A percentile compares a stretch with the other conserved stretches of the same genome.
Evolutionary conservation across 2,797 vertebrate genomes (phyloP).

Genomic region (Mergus octosetaceus): DNA sequence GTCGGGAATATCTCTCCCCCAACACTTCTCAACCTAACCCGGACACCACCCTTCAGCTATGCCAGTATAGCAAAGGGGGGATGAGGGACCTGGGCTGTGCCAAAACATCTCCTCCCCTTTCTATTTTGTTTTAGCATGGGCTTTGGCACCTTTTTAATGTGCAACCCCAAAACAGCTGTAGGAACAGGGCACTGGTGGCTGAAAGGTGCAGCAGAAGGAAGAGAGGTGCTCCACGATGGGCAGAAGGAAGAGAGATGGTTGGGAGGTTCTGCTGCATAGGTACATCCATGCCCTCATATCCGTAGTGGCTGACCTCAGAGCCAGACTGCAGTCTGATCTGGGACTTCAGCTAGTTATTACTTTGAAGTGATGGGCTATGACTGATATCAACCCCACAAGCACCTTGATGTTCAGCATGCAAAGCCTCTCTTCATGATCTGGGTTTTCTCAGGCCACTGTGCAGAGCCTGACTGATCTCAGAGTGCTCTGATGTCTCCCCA

Average conservation of each 20-base stretch:
- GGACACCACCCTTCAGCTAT: neutral
- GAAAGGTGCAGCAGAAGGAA: neutral
- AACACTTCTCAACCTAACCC: neutral
- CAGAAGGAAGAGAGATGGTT: neutral
- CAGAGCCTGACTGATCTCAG: slow-evolving; percentile 8
- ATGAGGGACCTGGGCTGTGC: neutral
- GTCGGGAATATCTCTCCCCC: neutral
- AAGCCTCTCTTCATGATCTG: neutral
- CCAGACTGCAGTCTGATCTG: neutral
- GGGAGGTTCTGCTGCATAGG: neutral
- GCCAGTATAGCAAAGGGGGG: neutral
- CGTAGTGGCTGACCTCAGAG: neutral
- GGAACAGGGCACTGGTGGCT: neutral
- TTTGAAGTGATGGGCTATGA: neutral
- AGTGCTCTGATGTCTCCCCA: neutral
- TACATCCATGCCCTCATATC: neutral
- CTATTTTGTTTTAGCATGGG: neutral
- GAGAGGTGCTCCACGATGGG: neutral
- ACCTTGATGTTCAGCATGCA: neutral
- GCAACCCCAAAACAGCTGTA: neutral
- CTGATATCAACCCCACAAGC: neutral
- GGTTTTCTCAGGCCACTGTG: slow-evolving; percentile 56
- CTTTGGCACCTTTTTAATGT: neutral
- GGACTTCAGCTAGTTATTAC: neutral
- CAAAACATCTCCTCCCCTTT: neutral